Evolutionary conservation across 2,797 vertebrate species (phyloP).

Genomic region (Melanotaenia boesemani): DNA sequence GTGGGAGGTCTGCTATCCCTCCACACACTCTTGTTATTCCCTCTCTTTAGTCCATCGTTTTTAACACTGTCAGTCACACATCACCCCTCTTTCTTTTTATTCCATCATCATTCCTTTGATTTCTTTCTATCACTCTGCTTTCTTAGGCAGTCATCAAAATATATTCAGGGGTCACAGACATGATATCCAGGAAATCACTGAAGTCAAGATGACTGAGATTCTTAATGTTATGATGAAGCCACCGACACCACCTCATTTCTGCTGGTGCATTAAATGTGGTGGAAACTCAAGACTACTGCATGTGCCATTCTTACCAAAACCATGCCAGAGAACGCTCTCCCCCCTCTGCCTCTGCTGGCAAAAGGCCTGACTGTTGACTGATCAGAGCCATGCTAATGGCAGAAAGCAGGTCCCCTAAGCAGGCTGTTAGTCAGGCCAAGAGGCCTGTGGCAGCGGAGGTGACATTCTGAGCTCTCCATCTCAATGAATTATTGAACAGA

Average conservation of each 20-base stretch:
- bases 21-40: constrained; percentile 47
- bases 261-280: constrained; percentile 66
- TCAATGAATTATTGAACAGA: constrained; percentile 67
- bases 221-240: constrained; percentile 10
- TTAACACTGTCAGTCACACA: constrained; percentile 32
- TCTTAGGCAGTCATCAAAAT: constrained; percentile 1
- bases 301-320: constrained; percentile 47
- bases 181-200: neutral
- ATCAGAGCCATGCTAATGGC: constrained; percentile 72
- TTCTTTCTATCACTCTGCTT: neutral
- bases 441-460: constrained; percentile 60
- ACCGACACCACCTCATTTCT: constrained; percentile 30
- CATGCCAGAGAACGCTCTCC: constrained; percentile 51
- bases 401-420: constrained; percentile 69
- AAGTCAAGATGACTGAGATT: constrained; percentile 2
- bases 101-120: constrained; percentile 3
- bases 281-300: constrained; percentile 66
- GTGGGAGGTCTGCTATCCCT: constrained; percentile 68
- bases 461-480: constrained; percentile 56
- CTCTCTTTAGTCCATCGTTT: constrained; percentile 48
- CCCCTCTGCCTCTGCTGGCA: constrained; percentile 55
- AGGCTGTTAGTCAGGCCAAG: constrained; percentile 53
- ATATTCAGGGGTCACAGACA: neutral
- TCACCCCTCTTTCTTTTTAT: constrained; percentile 34
- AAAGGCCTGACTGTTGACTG: constrained; percentile 57